Evolutionary conservation across 2,113 vertebrate genomes (phyloP).

Genomic region (Neolamprologus devosi): DNA sequence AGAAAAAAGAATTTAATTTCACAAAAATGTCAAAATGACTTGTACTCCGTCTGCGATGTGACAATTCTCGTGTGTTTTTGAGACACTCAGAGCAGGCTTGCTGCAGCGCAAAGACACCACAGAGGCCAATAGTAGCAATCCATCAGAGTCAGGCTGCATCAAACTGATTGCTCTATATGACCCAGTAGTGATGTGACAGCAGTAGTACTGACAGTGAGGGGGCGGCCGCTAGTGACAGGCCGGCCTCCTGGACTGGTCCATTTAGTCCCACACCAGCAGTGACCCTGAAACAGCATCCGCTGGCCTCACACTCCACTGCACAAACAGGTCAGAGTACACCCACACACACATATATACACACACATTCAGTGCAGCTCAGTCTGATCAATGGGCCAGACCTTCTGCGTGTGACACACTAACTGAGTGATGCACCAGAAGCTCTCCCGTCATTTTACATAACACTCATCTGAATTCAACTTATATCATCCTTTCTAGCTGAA

Average conservation of each 20-base stretch:
- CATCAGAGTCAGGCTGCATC: conserved; percentile 41
- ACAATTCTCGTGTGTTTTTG: neutral
- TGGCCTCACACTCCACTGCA: conserved; percentile 63
- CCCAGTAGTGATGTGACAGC: conserved; percentile 38
- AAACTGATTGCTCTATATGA: neutral
- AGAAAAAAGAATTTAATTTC: neutral
- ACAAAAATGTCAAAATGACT: neutral
- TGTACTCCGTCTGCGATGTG: neutral
- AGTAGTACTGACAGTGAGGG: conserved; percentile 34
- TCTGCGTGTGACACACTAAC: conserved; percentile 39
- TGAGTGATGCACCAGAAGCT: neutral
- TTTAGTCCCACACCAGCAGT: conserved; percentile 59
- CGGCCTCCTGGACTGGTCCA: conserved; percentile 54
- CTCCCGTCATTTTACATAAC: conserved; percentile 24
- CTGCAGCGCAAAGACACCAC: neutral
- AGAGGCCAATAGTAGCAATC: conserved; percentile 1
- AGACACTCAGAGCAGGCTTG: neutral
- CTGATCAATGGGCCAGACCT: conserved; percentile 55
- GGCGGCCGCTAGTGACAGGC: conserved; percentile 11
- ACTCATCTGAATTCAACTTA: neutral
- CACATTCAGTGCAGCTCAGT: neutral
- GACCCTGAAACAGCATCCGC: conserved; percentile 68
- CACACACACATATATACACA: conserved; percentile 22
- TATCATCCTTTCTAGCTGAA: neutral
- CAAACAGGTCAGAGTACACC: conserved; percentile 63